Percentiles rank a stretch among this genome's conserved stretches.
These are phyloP conservation scores for Cetoscarus ocellatus DNA, from an alignment of 2,797 vertebrate genomes.

Conservation along the genomic window DNA sequence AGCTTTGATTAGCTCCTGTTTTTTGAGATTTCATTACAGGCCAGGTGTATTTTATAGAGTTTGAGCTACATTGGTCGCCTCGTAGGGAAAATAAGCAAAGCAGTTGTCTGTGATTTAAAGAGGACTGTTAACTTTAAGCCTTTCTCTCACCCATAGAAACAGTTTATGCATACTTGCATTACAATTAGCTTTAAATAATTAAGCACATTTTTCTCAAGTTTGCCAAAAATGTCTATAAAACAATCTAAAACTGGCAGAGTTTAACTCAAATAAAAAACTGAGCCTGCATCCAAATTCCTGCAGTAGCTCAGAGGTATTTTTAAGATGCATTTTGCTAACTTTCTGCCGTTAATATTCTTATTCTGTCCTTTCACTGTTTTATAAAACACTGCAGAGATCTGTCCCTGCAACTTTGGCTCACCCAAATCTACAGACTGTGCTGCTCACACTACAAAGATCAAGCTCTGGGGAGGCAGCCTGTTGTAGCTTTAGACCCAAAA, in stretches of 20 bases:
- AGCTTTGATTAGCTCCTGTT: not conserved
- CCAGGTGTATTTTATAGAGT: not conserved
- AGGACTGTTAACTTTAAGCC: constrained; percentile 11
- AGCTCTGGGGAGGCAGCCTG: not conserved
- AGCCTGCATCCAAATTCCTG: constrained; percentile 11
- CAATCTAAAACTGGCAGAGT: constrained; percentile 16
- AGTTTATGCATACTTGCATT: constrained; percentile 8
- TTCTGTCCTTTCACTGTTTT: not conserved
- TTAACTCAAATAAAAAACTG: constrained; percentile 9
- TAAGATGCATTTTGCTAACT: not conserved
- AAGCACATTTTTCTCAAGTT: constrained; percentile 8
- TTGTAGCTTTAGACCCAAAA: not conserved
- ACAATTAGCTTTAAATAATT: constrained; percentile 28
- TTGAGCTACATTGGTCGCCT: not conserved
- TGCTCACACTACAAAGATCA: not conserved
- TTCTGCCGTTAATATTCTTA: not conserved
- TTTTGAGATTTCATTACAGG: not conserved
- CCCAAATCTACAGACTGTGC: constrained; percentile 2
- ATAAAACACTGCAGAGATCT: not conserved
- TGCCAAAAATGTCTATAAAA: constrained; percentile 14
- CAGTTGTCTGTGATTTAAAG: constrained; percentile 7
- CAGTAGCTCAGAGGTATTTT: constrained; percentile 4
- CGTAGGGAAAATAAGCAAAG: constrained; percentile 5
- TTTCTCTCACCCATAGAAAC: constrained; percentile 8
- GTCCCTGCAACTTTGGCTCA: not conserved